These are phyloP conservation scores for Drosophila sp. DNA, from an alignment of 1,140 invertebrate genomes.

Conservation along the genomic window DNA sequence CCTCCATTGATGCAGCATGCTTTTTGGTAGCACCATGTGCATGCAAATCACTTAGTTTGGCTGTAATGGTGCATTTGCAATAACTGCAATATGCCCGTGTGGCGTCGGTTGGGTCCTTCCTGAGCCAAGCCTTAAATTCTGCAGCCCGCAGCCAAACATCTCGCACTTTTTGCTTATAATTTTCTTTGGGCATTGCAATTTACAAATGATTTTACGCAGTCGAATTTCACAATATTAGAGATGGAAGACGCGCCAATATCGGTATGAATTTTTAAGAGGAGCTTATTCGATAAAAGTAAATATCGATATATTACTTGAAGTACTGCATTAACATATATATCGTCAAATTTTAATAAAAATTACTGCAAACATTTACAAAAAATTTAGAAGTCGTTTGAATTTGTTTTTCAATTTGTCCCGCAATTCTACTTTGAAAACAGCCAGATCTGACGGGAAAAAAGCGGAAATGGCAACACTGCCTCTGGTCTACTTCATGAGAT, in stretches of 20 bases:
- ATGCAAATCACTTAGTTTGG: slow-evolving; percentile 5
- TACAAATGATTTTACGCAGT: slow-evolving; percentile 4
- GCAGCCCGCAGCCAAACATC: slow-evolving; percentile 11
- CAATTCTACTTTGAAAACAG: too few species aligned
- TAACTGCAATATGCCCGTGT: slow-evolving; percentile 6
- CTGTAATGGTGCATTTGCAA: slow-evolving; percentile 5
- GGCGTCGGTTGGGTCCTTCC: slow-evolving; percentile 12
- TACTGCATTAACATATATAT: background rate
- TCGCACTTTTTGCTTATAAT: slow-evolving; percentile 10
- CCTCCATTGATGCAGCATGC: slow-evolving; percentile 6
- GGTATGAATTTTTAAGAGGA: slow-evolving; percentile 6
- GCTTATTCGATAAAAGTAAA: slow-evolving; percentile 5
- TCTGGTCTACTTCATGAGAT: too few species aligned
- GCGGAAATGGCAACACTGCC: too few species aligned
- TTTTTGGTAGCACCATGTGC: slow-evolving; percentile 4
- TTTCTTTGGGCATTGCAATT: slow-evolving; percentile 16
- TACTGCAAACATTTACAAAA: slow-evolving; percentile 11
- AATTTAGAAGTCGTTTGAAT: too few species aligned
- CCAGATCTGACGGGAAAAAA: too few species aligned
- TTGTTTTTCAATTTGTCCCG: too few species aligned
- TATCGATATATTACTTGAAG: slow-evolving; percentile 12
- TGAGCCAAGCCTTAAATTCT: background rate
- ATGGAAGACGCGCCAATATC: slow-evolving; percentile 15
- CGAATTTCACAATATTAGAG: slow-evolving; percentile 16
- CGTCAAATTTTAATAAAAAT: slow-evolving; percentile 12